Conservation (phyloP, 1,140 invertebrate genomes). For the Cyclina sinensis region DNA sequence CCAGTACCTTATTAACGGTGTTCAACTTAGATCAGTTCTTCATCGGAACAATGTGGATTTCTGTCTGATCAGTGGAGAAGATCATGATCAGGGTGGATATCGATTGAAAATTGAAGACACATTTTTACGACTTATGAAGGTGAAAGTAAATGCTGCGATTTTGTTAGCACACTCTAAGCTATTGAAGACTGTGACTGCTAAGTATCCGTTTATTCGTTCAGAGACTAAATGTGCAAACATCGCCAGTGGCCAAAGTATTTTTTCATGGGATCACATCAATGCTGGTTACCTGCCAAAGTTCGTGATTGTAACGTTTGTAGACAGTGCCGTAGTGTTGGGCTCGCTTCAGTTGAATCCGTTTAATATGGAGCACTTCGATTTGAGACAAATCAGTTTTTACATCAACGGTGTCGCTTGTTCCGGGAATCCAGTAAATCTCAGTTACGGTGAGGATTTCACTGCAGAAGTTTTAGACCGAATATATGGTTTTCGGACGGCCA, state of each 20-base stretch:
- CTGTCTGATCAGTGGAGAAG: constrained; percentile 20
- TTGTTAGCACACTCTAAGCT: constrained; percentile 31
- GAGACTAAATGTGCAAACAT: constrained; percentile 43
- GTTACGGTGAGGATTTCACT: not conserved
- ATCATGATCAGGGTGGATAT: constrained; percentile 8
- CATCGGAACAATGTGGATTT: constrained; percentile 20
- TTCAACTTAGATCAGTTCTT: constrained; percentile 37
- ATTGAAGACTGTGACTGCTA: constrained; percentile 12
- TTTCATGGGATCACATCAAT: constrained; percentile 61
- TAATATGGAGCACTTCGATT: constrained; percentile 52
- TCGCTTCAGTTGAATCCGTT: constrained; percentile 47
- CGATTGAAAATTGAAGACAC: constrained; percentile 27
- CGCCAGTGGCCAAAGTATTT: constrained; percentile 38
- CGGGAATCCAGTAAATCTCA: constrained; percentile 56
- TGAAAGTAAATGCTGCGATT: constrained; percentile 48
- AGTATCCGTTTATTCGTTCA: constrained; percentile 15
- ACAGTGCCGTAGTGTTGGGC: constrained; percentile 1
- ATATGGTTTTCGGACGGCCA: not conserved
- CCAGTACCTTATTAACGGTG: constrained; percentile 57
- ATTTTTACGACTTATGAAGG: constrained; percentile 15
- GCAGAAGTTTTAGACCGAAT: not conserved
- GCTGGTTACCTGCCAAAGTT: constrained; percentile 34
- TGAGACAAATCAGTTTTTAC: constrained; percentile 47
- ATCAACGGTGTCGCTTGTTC: constrained; percentile 46
- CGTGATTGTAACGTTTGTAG: constrained; percentile 37